A percentile compares a stretch with the other conserved stretches of the same genome.
phyloP scores from a whole-genome alignment of 2,113 vertebrate species.

The Pelodiscus sinensis region DNA sequence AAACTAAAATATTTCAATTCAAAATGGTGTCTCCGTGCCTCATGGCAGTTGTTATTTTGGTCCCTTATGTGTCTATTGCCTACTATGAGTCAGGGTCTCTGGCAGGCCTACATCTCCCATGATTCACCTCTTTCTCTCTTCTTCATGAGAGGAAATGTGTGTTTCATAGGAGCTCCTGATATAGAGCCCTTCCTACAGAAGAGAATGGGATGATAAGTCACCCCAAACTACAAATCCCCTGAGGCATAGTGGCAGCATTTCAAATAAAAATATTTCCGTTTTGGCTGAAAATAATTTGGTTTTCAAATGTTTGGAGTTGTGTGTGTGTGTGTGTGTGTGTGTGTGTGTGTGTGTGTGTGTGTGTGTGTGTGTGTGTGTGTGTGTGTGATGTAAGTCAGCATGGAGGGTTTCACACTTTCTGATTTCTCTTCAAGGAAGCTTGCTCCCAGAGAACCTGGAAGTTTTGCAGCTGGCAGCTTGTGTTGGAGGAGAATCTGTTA shows the following conservation, averaged over 20 bases:
- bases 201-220: neutral
- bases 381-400: neutral
- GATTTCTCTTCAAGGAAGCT: neutral
- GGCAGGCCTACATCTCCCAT: neutral
- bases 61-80: neutral
- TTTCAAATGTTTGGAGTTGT: neutral
- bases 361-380: neutral
- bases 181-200: neutral
- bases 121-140: neutral
- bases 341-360: too few species aligned
- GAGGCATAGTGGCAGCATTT: neutral
- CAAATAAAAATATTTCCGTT: neutral
- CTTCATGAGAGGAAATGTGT: neutral
- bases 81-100: neutral
- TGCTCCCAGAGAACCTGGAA: neutral
- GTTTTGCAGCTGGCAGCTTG: neutral
- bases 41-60: neutral
- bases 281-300: neutral
- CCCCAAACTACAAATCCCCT: neutral
- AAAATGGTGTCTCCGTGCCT: neutral
- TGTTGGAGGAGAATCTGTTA: neutral
- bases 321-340: too few species aligned
- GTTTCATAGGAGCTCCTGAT: accelerated
- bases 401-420: neutral
- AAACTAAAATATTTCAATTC: neutral